A percentile compares a stretch with the other conserved stretches of the same genome.
Evolutionary conservation across 2,113 vertebrate genomes (phyloP).

Genomic region (Piaya cayana): DNA sequence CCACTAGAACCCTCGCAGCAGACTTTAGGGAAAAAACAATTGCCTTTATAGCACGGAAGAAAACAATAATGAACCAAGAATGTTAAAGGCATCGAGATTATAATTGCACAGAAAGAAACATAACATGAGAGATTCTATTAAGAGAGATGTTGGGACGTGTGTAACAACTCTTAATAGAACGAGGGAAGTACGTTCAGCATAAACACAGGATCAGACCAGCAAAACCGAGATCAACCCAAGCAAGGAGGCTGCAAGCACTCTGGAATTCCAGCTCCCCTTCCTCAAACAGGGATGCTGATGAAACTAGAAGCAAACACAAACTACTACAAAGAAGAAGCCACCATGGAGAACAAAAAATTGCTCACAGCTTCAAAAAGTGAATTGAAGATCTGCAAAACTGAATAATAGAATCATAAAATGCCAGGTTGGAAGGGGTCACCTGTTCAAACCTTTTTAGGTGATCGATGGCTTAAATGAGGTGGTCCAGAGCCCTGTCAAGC

Average conservation of each 20-base stretch:
- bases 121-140: slow-evolving; percentile 34
- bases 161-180: background rate
- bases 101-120: slow-evolving; percentile 54
- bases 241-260: background rate
- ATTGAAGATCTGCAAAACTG: background rate
- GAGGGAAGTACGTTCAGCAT: background rate
- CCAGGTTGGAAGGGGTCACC: too few relatives aligned
- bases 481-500: too few relatives aligned
- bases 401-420: background rate
- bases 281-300: background rate
- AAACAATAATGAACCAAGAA: slow-evolving; percentile 43
- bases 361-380: background rate
- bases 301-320: background rate
- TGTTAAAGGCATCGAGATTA: slow-evolving; percentile 13
- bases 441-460: too few relatives aligned
- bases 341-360: background rate
- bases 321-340: background rate
- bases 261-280: background rate
- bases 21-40: slow-evolving; percentile 53
- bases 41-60: slow-evolving; percentile 47
- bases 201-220: background rate
- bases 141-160: background rate
- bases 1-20: slow-evolving; percentile 12
- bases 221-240: background rate
- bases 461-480: too few relatives aligned